Evolutionary conservation across 2,113 vertebrate species (phyloP), one percentile per base, ranked within the genome.

Genomic region (Proterorhinus semilunaris): DNA sequence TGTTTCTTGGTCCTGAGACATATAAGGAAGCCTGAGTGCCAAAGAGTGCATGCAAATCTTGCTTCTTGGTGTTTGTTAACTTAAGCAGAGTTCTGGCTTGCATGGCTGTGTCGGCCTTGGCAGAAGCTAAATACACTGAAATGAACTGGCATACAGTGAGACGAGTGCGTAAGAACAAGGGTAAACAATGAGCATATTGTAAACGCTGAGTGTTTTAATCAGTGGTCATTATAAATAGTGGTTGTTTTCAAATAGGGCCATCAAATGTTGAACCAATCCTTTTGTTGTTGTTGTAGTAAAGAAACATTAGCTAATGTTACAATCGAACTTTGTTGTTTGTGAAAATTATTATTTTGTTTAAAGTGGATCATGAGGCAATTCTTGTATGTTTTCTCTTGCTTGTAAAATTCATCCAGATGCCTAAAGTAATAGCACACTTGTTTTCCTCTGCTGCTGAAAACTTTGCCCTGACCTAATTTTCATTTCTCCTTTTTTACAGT

Each of bases 171-270:
- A 61, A 61, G 42, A 61, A 44, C n/a, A 45, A 16, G 58, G 42
- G 42, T 15, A 61, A 61, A 61, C 58, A 61, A 61, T 61, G 58
- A 16, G n/a, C 42, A n/a, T 61, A 61, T 42, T 61, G 58, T 61
- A n/a, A 61, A 61, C 42, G 42, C 36, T 61, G 58, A 61, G 8
- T 12, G 42, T n/a, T 44, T 13, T 44, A 61, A 61, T 45, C 58
- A 44, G 58, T 61, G 58, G 36, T 59, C 36, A 59, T 42, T 55
- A 55, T 53, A 53, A 53, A 55, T 17, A 6, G 17, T 4, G 7
- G 36, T 12, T 4, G 57, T 36, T 43, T 7, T 43, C 3, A 8
- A 15, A 43, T 6, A 42, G 21, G 11, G 10, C 12, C 36, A 12
- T 42, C 36, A 36, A 61, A 43, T 7, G 3, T 44, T 36, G 12